These are phyloP conservation scores for Amiota communis DNA, from an alignment of 2,888 invertebrate genomes.

Conservation along the genomic window DNA sequence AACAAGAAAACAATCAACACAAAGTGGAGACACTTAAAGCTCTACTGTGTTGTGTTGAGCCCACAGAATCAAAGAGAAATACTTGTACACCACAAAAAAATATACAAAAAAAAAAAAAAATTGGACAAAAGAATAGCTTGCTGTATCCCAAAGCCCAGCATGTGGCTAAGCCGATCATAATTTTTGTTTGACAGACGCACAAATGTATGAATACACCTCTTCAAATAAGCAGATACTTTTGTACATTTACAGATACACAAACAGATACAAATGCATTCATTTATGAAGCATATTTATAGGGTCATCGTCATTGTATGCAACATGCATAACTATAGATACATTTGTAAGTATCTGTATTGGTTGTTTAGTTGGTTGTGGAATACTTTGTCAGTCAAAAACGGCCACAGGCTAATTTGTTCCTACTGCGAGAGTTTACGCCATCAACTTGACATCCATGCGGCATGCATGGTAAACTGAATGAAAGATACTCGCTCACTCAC, in stretches of 20 bases:
- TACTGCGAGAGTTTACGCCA: conserved; percentile 54
- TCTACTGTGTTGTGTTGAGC: conserved; percentile 53
- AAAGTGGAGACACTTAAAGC: conserved; percentile 67
- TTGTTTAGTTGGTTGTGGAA: conserved; percentile 13
- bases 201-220: conserved; percentile 56
- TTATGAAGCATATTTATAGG: conserved; percentile 9
- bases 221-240: conserved; percentile 15
- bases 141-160: conserved; percentile 60
- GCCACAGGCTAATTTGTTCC: conserved; percentile 67
- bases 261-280: background rate
- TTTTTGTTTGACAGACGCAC: conserved; percentile 71
- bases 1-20: conserved; percentile 62
- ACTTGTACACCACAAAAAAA: background rate
- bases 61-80: conserved; percentile 4
- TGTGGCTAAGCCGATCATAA: conserved; percentile 73
- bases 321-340: too few species aligned
- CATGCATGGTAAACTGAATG: conserved; percentile 29
- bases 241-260: background rate
- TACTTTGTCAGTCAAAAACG: conserved; percentile 44
- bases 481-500: background rate
- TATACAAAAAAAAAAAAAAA: conserved; percentile 14
- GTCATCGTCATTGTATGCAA: conserved; percentile 2
- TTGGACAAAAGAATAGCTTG: conserved; percentile 15
- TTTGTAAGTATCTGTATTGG: background rate
- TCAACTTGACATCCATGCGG: conserved; percentile 27